Base-by-base conservation (phyloP, 2,797 vertebrate genomes). In the Erpetoichthys calabaricus region DNA sequence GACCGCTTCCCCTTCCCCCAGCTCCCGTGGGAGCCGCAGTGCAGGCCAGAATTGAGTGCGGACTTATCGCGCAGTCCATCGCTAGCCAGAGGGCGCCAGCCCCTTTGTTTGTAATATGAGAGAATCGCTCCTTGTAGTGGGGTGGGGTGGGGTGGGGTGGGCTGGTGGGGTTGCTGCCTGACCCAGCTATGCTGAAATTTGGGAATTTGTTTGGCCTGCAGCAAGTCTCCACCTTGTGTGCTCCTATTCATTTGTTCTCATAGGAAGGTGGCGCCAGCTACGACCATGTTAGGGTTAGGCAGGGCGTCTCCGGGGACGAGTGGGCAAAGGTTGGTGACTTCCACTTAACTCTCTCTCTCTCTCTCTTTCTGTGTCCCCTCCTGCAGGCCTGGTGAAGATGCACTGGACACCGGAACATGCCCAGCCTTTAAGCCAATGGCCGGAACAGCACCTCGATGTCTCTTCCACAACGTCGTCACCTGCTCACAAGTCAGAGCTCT, bases 351-450 rank as follows among this genome's bases (percentile, higher is more conserved):
- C 8, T 55, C 5, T 5, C 7, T 45, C 51, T 44, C n/a, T 47
- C 6, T 8, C 45, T n/a, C 44, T 45, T 57, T 56, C 50, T 59
- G 58, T 0, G 51, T 69, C 49, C 42, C 61, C 6, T 8, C 46
- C 51, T 6, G 1, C 75, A 99, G 95, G 83, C 80, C 82, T 97
- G 76, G 91, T 75, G 84, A 99, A 97, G 89, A 99, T 99, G 95
- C 95, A 98, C 91, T 99, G 96, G 96, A 96, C 92, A 86, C 93
- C 94, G 79, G 95, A 98, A 86, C 96, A 99, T 89, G 92, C 91
- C 88, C 94, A 98, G 88, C 76, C 93, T 75, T 89, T 98, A 72
- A 97, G 86, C 88, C 94, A 97, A 86, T 97, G 95, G 92, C 94
- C 95, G 64, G 94, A 98, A 86, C 94, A 99, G 83, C 93, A 98